A percentile compares a stretch with the other conserved stretches of the same genome.
These are phyloP conservation scores for Oenanthe melanoleuca DNA, from an alignment of 2,113 vertebrate genomes.

Conservation along the genomic window DNA sequence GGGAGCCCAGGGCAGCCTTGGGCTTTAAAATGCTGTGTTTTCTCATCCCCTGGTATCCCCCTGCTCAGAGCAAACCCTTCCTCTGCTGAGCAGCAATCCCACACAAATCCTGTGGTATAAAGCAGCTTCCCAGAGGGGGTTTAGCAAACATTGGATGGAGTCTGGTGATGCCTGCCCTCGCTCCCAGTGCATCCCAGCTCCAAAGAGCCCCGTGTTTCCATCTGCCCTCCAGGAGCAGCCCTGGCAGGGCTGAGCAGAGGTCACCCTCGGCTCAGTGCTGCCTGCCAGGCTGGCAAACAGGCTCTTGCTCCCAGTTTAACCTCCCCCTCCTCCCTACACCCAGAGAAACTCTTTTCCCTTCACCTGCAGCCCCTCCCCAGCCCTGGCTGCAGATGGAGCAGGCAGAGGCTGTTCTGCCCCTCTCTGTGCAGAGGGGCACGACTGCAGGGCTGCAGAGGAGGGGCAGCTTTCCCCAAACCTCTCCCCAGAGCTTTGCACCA, in stretches of 20 bases:
- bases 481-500: neutral
- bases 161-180: neutral
- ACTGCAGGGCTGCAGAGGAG: neutral
- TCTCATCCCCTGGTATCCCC: neutral
- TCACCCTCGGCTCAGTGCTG: rapidly evolving
- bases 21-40: neutral
- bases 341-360: neutral
- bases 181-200: neutral
- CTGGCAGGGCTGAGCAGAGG: neutral
- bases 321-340: neutral
- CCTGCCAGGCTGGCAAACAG: neutral
- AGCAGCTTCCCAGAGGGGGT: neutral
- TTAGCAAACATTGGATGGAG: neutral
- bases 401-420: neutral
- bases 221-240: neutral
- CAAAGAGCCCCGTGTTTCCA: rapidly evolving
- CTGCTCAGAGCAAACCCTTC: neutral
- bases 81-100: neutral
- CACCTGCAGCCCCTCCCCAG: neutral
- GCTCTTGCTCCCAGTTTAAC: neutral
- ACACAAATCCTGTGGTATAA: neutral
- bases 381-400: conserved; percentile 32
- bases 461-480: neutral
- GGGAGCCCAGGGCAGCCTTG: neutral
- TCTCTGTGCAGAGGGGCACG: neutral